A percentile compares a stretch with the other conserved stretches of the same genome.
These are phyloP conservation scores for Hypselothyrea guttata DNA, from an alignment of 2,888 invertebrate species.

Conservation along the genomic window DNA sequence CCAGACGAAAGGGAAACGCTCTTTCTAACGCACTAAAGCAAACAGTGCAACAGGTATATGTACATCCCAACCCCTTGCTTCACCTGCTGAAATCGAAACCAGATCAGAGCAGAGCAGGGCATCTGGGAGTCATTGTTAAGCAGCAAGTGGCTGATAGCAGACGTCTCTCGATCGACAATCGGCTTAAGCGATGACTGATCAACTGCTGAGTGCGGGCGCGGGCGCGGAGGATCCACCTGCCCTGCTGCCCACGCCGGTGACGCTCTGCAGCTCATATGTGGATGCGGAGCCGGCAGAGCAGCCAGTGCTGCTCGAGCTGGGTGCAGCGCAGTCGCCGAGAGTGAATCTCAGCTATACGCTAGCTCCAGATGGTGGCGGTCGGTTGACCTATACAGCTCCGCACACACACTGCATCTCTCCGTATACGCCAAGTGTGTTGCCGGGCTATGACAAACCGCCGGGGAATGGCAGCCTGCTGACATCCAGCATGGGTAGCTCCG, in stretches of 20 bases:
- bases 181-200: slow-evolving; percentile 73
- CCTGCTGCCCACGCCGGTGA: slow-evolving; percentile 54
- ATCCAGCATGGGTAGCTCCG: slow-evolving; percentile 15
- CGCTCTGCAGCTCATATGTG: slow-evolving; percentile 42
- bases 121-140: slow-evolving; percentile 48
- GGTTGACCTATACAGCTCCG: slow-evolving; percentile 39
- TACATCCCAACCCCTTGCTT: slow-evolving; percentile 1
- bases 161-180: slow-evolving; percentile 51
- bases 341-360: slow-evolving; percentile 47
- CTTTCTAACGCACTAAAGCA: slow-evolving; percentile 38
- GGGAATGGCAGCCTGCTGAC: slow-evolving; percentile 24
- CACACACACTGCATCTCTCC: slow-evolving; percentile 25
- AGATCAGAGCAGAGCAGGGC: too few relatives aligned
- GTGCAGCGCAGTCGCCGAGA: slow-evolving; percentile 40
- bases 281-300: slow-evolving; percentile 71
- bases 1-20: slow-evolving; percentile 5
- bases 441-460: slow-evolving; percentile 52
- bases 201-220: slow-evolving; percentile 58
- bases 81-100: slow-evolving; percentile 1
- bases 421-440: slow-evolving; percentile 53
- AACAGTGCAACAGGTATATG: slow-evolving; percentile 34
- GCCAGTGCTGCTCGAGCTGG: slow-evolving; percentile 74
- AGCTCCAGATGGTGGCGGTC: slow-evolving; percentile 46
- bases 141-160: slow-evolving; percentile 23
- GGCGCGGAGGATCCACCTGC: slow-evolving; percentile 55